Percentiles rank a stretch among this genome's conserved stretches.
Evolutionary conservation across 2,888 invertebrate genomes (phyloP).

Genomic region (Taenaris catops): DNA sequence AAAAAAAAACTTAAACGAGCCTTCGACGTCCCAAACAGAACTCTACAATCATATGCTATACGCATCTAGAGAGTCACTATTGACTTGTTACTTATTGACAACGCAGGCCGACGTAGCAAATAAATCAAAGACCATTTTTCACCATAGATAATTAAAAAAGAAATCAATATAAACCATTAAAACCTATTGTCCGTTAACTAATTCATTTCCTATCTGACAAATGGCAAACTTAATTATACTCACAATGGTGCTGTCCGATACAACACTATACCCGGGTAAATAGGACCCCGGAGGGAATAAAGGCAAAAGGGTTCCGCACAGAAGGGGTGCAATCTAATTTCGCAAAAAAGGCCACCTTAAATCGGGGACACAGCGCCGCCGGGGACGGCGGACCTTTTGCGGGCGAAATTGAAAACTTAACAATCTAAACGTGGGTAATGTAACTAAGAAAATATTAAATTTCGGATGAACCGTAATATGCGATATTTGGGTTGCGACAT

Average conservation of each 20-base stretch:
- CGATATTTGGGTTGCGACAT: no score
- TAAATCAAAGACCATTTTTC: no score
- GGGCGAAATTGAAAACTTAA: conserved; percentile 5
- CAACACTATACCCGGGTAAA: conserved; percentile 36
- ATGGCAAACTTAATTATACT: conserved; percentile 47
- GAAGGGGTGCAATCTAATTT: conserved; percentile 67
- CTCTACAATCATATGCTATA: no score
- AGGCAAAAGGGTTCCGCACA: conserved; percentile 46
- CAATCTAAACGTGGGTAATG: no score
- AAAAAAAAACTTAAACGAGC: no score
- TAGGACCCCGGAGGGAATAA: conserved; percentile 37
- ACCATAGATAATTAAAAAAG: not conserved
- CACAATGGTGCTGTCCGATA: conserved; percentile 39
- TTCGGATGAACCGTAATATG: no score
- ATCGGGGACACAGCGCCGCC: conserved; percentile 38
- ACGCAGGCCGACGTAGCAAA: no score
- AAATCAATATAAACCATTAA: conserved; percentile 7
- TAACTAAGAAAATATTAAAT: no score
- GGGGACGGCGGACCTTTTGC: conserved; percentile 17
- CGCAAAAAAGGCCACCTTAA: conserved; percentile 60
- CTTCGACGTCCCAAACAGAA: no score
- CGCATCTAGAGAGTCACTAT: no score
- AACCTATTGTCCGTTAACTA: conserved; percentile 10
- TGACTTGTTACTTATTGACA: no score
- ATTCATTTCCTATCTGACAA: conserved; percentile 27